A percentile compares a stretch with the other conserved stretches of the same genome.
Evolutionary conservation across 2,113 vertebrate genomes (phyloP).

Genomic region (Dunckerocampus dactyliophorus): DNA sequence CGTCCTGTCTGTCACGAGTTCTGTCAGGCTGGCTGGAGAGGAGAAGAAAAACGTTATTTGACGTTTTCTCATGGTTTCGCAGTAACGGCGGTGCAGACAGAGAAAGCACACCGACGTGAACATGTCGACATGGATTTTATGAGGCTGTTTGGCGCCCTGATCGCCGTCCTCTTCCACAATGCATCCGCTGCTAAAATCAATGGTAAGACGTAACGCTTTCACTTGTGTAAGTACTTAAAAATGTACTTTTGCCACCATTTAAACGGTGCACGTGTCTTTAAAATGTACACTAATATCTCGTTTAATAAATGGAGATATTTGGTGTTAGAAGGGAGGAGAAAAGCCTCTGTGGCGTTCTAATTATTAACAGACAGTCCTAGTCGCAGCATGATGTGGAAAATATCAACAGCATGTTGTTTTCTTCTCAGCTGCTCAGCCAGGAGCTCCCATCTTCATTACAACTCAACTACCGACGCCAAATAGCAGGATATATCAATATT

Average conservation of each 20-base stretch:
- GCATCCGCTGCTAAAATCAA: slow-evolving; percentile 59
- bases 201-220: slow-evolving; percentile 57
- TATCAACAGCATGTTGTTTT: slow-evolving; percentile 11
- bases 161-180: slow-evolving; percentile 66
- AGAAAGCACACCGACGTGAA: slow-evolving; percentile 28
- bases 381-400: slow-evolving; percentile 6
- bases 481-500: not conserved
- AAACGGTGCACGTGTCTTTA: too few relatives aligned
- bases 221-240: not conserved
- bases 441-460: not conserved
- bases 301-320: too few relatives aligned
- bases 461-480: not conserved
- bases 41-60: not conserved
- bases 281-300: too few relatives aligned
- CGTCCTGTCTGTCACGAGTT: slow-evolving; percentile 4
- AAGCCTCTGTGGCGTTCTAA: not conserved
- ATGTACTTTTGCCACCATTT: too few relatives aligned
- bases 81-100: not conserved
- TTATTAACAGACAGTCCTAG: slow-evolving; percentile 1
- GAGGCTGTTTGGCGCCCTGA: slow-evolving; percentile 66
- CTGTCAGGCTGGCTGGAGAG: not conserved
- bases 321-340: not conserved
- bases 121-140: slow-evolving; percentile 76
- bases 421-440: slow-evolving; percentile 2
- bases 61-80: not conserved